These are phyloP conservation scores for Prenolepis imparis DNA, from an alignment of 2,888 invertebrate genomes.

Conservation along the genomic window DNA sequence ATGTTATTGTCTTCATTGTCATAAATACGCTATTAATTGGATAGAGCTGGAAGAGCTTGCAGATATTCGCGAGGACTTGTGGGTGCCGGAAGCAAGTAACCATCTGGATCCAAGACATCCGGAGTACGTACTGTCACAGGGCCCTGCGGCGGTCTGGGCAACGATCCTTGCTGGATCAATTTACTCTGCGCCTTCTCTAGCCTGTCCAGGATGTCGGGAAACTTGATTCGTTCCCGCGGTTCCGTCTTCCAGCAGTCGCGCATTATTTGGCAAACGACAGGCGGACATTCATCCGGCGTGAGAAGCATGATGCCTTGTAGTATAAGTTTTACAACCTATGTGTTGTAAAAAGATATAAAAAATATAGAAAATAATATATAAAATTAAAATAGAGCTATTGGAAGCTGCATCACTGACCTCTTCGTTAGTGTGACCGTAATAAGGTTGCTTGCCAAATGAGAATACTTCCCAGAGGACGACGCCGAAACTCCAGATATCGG, in stretches of 20 bases:
- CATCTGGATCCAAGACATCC: slow-evolving; percentile 89
- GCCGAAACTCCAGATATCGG: slow-evolving; percentile 97
- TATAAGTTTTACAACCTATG: slow-evolving; percentile 91
- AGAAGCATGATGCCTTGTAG: slow-evolving; percentile 93
- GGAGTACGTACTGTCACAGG: slow-evolving; percentile 86
- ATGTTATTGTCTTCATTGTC: background rate
- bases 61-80: slow-evolving; percentile 88
- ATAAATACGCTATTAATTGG: slow-evolving; percentile 48
- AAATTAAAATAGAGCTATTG: background rate
- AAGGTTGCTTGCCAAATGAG: slow-evolving; percentile 96
- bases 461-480: slow-evolving; percentile 98
- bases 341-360: no score
- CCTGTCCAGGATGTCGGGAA: slow-evolving; percentile 90
- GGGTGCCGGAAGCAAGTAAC: slow-evolving; percentile 90
- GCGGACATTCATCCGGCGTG: slow-evolving; percentile 93
- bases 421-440: slow-evolving; percentile 96
- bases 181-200: slow-evolving; percentile 87
- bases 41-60: slow-evolving; percentile 86
- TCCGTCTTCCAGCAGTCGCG: slow-evolving; percentile 93
- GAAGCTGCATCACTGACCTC: slow-evolving; percentile 87
- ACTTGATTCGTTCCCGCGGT: slow-evolving; percentile 91
- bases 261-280: slow-evolving; percentile 92
- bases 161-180: slow-evolving; percentile 74
- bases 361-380: no score
- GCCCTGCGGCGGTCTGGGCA: slow-evolving; percentile 88